Base-by-base conservation (phyloP, 2,113 vertebrate species). In the Eclectus roratus region DNA sequence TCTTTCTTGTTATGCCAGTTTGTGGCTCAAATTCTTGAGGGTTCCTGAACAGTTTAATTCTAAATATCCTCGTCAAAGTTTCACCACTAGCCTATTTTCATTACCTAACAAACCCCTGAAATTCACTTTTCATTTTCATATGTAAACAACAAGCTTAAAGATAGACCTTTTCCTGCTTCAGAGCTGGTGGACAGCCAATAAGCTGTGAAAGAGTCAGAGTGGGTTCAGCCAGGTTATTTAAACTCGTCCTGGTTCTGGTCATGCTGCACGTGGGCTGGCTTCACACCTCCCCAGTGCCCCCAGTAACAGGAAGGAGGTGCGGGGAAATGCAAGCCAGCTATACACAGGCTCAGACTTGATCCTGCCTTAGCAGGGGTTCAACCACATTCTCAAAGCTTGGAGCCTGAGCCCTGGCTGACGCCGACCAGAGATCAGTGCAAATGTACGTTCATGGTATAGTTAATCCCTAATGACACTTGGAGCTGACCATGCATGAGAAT, bases 381-480 rank as follows among this genome's bases (percentile, higher is more conserved):
- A 39, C 14, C 41, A 53, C 0, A 0, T 10, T 19, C 28, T 44
- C 55, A 53, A 46, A 52, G 29, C 17, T 41, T 0, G 0, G 27
- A 60, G 50, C 58, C 25, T 19, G 29, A 76, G 52, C 18, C 33
- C 81, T 58, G 55, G 68, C 28, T 63, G 77, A 24, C 15, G 1
- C 46, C 5, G 5, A 47, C 4, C 71, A 53, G 70, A 69, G 35
- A 76, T 39, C 74, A 53, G 91, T 76, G 80, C 70, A 4, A 1
- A 17, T 5, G 39, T 23, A 43, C 4, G 28, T 25, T 70, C 79
- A 66, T 1, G 49, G 21, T 17, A 17, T 25, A 27, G 29, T 49
- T 43, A 43, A 31, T 33, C 58, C 85, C 71, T 5, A 8, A 73
- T 68, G 76, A 31, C 37, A 29, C 68, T 23, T 0, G 7, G 41